phyloP scores from a whole-genome alignment of 2,888 invertebrate species.

The Odontothrips loti region DNA sequence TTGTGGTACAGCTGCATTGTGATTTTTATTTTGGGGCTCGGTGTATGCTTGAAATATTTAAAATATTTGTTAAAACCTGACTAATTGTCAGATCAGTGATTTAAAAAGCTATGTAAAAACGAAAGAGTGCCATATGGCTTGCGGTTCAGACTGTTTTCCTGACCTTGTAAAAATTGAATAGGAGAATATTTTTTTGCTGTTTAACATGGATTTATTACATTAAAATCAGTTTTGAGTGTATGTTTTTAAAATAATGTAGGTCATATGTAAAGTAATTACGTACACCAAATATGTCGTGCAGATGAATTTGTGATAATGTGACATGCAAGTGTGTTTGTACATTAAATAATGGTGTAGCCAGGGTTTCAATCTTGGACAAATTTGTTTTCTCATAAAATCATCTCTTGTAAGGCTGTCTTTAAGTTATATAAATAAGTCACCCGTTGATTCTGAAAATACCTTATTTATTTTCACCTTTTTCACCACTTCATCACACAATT shows the following conservation, averaged over 20 bases:
- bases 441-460: not conserved
- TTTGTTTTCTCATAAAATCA: constrained; percentile 23
- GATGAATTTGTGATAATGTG: constrained; percentile 26
- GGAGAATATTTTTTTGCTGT: constrained; percentile 23
- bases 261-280: not conserved
- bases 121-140: constrained; percentile 19
- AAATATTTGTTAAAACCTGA: not conserved
- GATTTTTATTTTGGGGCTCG: constrained; percentile 22
- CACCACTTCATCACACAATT: not conserved
- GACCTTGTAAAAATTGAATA: not conserved
- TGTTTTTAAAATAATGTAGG: not conserved
- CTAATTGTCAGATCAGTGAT: constrained; percentile 2
- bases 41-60: constrained; percentile 23
- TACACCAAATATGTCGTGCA: constrained; percentile 12
- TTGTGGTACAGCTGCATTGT: constrained; percentile 22
- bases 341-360: constrained; percentile 22
- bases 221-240: not conserved
- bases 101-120: constrained; percentile 15
- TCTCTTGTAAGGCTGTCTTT: constrained; percentile 24
- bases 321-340: constrained; percentile 20
- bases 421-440: constrained; percentile 23
- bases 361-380: constrained; percentile 20
- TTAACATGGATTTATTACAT: not conserved
- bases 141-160: constrained; percentile 17
- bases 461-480: not conserved